Evolutionary conservation across 2,797 vertebrate species (phyloP), one percentile per base, ranked within the genome.

Genomic region (Sternarchorhynchus goeldii): DNA sequence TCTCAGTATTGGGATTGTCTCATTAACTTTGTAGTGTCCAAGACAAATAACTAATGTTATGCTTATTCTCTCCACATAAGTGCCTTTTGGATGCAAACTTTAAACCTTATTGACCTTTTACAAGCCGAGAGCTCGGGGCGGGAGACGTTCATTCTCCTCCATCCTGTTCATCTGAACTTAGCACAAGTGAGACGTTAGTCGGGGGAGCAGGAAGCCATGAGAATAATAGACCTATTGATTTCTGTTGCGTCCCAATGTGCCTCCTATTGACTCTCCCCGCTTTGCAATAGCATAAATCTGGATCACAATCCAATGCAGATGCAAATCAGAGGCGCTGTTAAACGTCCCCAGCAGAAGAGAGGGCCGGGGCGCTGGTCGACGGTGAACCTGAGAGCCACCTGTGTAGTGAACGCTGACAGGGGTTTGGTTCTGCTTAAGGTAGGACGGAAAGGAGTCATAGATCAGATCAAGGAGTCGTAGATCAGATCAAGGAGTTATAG

Each of bases 221-320:
- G 84, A 85, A 87, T 85, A 87, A 87, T 84, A 82, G 85, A 53
- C 73, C 83, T 85, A 87, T 87, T 87, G 86, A 86, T 87, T 83
- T 86, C 71, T 65, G 58, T 62, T 62, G 77, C 79, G 69, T 80
- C 82, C 69, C 69, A 80, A 75, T 82, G 81, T 73, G 75, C 80
- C 66, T 87, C 74, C 86, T 87, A 84, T 85, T 86, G 81, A 88
- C 83, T 76, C 76, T 21, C 57, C 67, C 55, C 14, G 45, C 63
- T 57, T 45, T 82, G 83, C 79, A 76, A 78, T 67, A 68, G 82
- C 73, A 85, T 72, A 62, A 80, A 87, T 88, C 85, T 85, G 80
- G 82, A 86, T 76, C 82, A 85, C 81, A 84, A 84, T 76, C 76
- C 83, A 73, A 82, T 65, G 74, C 78, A 21, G 57, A 83, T 87